Conservation (phyloP, 92 coral and sea anemone species). For the Actinostola sp. region DNA sequence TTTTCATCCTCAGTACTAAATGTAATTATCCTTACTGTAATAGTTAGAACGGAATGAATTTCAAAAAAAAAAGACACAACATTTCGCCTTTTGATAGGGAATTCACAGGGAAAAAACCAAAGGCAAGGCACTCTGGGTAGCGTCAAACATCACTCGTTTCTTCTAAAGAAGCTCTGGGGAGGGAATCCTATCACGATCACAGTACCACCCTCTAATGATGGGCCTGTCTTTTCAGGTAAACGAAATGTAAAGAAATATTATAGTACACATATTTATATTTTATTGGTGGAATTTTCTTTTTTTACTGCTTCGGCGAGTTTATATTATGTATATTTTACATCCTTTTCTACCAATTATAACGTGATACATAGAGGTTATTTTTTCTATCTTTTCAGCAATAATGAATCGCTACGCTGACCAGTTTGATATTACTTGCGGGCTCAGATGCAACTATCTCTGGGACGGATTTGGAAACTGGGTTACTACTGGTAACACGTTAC, state of each 20-base stretch:
- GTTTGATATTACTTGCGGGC: conserved; percentile 73
- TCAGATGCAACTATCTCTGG: conserved; percentile 82
- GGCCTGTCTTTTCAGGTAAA: conserved; percentile 22
- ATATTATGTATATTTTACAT: too few species aligned
- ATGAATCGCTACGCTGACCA: conserved; percentile 12
- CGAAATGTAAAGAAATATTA: too few species aligned
- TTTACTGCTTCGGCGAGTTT: too few species aligned
- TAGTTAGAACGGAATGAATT: too few species aligned
- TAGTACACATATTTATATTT: too few species aligned
- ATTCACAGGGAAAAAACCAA: conserved; percentile 83
- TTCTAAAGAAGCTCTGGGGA: conserved; percentile 69
- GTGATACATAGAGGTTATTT: too few species aligned
- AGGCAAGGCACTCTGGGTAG: conserved; percentile 74
- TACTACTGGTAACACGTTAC: conserved; percentile 28
- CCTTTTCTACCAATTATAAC: too few species aligned
- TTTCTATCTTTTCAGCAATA: conserved; percentile 34
- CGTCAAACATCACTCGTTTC: conserved; percentile 54
- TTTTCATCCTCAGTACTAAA: too few species aligned
- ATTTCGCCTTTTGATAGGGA: too few species aligned
- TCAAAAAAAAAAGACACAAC: too few species aligned
- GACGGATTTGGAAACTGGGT: conserved; percentile 96
- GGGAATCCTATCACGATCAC: conserved; percentile 71
- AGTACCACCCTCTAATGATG: conserved; percentile 43
- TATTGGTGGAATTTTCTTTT: too few species aligned
- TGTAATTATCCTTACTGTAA: too few species aligned